Evolutionary conservation across 2,113 vertebrate genomes (phyloP).

Genomic region (Burhinus oedicnemus): DNA sequence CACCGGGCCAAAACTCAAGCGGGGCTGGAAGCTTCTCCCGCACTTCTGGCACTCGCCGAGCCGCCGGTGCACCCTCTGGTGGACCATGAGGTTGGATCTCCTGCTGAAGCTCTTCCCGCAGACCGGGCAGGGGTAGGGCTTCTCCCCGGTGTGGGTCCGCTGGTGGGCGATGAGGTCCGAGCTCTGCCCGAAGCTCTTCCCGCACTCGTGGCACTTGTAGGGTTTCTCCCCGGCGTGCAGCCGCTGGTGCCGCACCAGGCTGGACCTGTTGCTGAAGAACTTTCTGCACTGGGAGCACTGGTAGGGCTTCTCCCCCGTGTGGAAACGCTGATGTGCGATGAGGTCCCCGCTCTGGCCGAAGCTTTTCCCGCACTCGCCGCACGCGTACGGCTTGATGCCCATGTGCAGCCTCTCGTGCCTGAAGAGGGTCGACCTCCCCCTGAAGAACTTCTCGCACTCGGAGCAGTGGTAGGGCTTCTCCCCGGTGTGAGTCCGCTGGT

Average conservation of each 20-base stretch:
- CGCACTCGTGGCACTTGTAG: neutral
- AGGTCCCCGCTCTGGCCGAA: too few species aligned
- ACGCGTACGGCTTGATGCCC: neutral
- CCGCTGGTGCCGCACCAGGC: neutral
- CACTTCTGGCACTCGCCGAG: neutral
- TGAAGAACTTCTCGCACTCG: neutral
- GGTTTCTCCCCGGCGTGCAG: conserved; percentile 6
- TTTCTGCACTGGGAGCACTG: conserved; percentile 8
- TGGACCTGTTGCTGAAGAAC: conserved; percentile 37
- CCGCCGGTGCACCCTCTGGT: neutral
- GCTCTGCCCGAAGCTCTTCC: too few species aligned
- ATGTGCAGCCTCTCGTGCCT: conserved; percentile 8
- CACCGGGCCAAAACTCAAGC: too few species aligned
- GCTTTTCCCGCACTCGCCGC: neutral
- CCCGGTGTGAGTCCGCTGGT: too few species aligned
- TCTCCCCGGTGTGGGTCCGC: too few species aligned
- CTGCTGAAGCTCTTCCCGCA: conserved; percentile 33
- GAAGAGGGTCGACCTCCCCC: neutral
- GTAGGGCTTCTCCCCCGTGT: neutral
- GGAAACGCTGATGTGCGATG: too few species aligned
- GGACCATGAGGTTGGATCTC: conserved; percentile 1
- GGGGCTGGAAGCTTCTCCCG: too few species aligned
- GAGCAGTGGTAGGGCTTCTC: neutral
- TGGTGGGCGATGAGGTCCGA: too few species aligned
- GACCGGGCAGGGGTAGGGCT: neutral